Evolutionary conservation across 2,888 invertebrate species (phyloP), one percentile per base, ranked within the genome.

Genomic region (Scaptomyza parva): DNA sequence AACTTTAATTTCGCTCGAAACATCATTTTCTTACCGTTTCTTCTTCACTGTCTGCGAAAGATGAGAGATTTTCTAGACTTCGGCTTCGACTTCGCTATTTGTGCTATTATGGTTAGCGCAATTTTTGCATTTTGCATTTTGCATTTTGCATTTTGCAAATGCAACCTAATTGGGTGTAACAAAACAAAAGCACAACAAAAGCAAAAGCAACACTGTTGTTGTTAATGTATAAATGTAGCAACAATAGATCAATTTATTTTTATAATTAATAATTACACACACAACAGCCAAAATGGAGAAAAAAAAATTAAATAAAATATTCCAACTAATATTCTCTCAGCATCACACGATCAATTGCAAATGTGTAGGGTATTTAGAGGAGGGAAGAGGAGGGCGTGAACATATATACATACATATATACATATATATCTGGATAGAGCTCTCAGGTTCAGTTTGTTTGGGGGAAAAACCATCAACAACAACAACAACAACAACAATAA

Each of bases 131-230:
- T 83, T 86, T 28, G 78, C 87, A 86, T 80, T 87, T 88, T 87
- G 87, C 88, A 79, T 84, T 83, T 86, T 28, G 78, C 87, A 86
- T 80, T 87, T 88, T 87, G 87, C 88, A 79, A 88, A 77, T 71
- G 69, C 76, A 58, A 78, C 78, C 87, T 89, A 88, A 88, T 88
- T 88, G 88, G 89, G 88, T 89, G 86, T 80, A 89, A 85, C 89
- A 78, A 66, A 71, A 69, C 52, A 82, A 84, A 65, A 87, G n/a
- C n/a, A 80, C 86, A 79, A 24, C 6, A 28, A 28, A 53, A 86
- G 80, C 67, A 85, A 85, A 88, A 84, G 78, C 81, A 79, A 72
- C 80, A 60, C 70, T 59, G 70, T 63, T 43, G 45, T 28, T 64
- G 67, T 50, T 86, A 67, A 67, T n/a, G 52, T 86, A 68, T 74